Conservation (phyloP, 2,888 invertebrate genomes). For the Chydorus sphaericus region DNA sequence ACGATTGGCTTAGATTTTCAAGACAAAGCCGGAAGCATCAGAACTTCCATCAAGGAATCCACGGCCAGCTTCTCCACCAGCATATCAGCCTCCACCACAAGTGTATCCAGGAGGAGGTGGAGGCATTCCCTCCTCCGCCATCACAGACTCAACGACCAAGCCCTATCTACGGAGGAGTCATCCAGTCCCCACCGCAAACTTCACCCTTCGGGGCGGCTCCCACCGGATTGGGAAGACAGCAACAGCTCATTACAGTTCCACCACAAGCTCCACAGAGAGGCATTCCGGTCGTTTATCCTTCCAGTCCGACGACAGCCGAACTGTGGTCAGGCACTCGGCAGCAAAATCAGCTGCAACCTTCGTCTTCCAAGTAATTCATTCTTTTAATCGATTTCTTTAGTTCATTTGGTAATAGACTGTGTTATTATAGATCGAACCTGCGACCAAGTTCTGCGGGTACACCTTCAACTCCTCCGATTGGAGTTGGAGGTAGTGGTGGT, state of each 20-base stretch:
- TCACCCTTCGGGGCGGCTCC: too few species aligned
- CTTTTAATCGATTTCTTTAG: background rate
- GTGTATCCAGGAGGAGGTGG: background rate
- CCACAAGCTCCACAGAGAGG: conserved; percentile 30
- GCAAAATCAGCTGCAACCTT: background rate
- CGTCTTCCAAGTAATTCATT: background rate
- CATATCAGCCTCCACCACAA: conserved; percentile 23
- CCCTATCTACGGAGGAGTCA: background rate
- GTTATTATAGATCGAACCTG: background rate
- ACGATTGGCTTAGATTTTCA: conserved; percentile 33
- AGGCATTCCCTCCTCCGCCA: background rate
- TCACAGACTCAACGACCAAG: background rate
- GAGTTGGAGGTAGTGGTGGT: too few species aligned
- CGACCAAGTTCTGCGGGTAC: background rate
- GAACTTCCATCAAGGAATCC: conserved; percentile 21
- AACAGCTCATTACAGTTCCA: conserved; percentile 16
- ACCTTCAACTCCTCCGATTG: background rate
- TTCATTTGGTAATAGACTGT: background rate
- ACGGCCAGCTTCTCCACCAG: conserved; percentile 27
- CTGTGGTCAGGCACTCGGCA: conserved; percentile 8
- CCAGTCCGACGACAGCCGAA: conserved; percentile 26
- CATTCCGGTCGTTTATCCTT: conserved; percentile 23
- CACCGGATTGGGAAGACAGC: too few species aligned
- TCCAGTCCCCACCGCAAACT: background rate
- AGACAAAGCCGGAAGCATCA: conserved; percentile 32